phyloP scores from a whole-genome alignment of 2,113 vertebrate species.

The Gila orcuttii region DNA sequence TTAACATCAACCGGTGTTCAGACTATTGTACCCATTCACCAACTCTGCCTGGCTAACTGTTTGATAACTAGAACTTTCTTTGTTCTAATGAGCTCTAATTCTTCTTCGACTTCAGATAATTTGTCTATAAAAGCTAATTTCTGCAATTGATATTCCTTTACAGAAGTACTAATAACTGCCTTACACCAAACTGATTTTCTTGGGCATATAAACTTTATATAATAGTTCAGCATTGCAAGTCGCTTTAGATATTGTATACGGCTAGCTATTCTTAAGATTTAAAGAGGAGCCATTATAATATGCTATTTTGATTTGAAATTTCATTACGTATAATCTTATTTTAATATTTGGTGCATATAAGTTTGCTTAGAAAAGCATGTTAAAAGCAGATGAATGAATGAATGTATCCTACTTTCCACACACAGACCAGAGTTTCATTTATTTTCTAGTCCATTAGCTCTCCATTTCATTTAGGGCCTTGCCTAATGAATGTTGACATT shows the following conservation, averaged over 20 bases:
- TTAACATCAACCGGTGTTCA: not conserved
- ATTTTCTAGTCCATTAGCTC: slow-evolving; percentile 52
- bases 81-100: not conserved
- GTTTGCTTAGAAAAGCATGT: not conserved
- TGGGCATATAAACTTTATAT: too few relatives aligned
- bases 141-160: not conserved
- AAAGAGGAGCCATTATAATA: not conserved
- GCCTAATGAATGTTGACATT: slow-evolving; percentile 59
- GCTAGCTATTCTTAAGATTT: not conserved
- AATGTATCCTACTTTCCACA: not conserved
- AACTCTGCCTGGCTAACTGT: not conserved
- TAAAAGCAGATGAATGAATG: not conserved
- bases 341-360: not conserved
- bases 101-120: not conserved
- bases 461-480: slow-evolving; percentile 52
- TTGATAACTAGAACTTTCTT: not conserved
- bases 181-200: too few relatives aligned
- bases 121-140: not conserved
- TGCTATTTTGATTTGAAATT: not conserved
- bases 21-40: not conserved
- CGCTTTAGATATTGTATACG: not conserved
- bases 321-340: not conserved
- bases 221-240: not conserved
- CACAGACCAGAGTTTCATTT: slow-evolving; percentile 39
- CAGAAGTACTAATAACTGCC: not conserved